Conservation (phyloP, 2,797 vertebrate species). For the Erethizon dorsatum region DNA sequence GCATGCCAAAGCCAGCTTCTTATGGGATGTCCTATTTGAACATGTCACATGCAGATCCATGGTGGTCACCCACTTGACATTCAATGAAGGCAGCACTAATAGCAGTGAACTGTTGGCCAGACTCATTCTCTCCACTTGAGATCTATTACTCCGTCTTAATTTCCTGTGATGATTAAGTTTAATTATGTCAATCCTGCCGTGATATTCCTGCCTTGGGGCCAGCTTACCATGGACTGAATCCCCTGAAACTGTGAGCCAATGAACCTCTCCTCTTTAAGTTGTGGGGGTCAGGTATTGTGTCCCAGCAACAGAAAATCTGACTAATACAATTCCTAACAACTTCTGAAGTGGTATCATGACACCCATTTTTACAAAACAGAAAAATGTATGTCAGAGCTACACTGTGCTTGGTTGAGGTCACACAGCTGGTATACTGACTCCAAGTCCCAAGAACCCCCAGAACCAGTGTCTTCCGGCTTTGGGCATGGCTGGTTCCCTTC, state of each 20-base stretch:
- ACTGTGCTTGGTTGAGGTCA: rapidly evolving
- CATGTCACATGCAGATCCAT: rapidly evolving
- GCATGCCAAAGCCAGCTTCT: neutral
- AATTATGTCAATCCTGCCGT: neutral
- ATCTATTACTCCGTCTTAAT: neutral
- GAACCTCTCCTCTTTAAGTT: neutral
- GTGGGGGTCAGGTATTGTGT: neutral
- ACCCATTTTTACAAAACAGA: neutral
- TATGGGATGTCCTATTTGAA: neutral
- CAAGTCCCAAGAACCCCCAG: neutral
- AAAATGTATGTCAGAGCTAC: neutral
- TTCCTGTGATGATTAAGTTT: neutral
- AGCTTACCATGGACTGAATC: neutral
- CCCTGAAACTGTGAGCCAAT: neutral
- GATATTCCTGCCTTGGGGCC: neutral
- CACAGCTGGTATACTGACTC: neutral
- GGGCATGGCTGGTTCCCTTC: neutral
- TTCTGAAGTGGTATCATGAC: rapidly evolving
- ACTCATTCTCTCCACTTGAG: rapidly evolving
- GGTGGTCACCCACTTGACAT: neutral
- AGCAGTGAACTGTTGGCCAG: neutral
- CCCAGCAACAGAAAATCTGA: neutral
- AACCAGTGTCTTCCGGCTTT: neutral
- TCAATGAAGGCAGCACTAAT: rapidly evolving
- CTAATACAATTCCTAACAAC: neutral